phyloP scores from a whole-genome alignment of 2,888 invertebrate genomes.

The Hartigia nigra region DNA sequence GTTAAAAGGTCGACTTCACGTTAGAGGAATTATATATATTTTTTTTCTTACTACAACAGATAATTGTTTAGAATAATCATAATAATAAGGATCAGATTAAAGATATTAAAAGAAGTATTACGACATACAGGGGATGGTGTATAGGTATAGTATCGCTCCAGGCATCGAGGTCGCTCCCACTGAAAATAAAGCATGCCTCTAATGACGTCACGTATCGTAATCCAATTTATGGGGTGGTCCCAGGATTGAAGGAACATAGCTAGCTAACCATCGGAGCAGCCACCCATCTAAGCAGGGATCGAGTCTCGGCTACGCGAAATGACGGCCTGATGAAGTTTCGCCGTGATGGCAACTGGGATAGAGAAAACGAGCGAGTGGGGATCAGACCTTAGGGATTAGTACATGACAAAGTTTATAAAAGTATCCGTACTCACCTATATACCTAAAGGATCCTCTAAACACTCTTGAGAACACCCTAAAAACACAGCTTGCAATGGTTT shows the following conservation, averaged over 20 bases:
- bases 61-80: not conserved
- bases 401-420: slow-evolving; percentile 64
- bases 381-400: slow-evolving; percentile 60
- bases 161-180: slow-evolving; percentile 14
- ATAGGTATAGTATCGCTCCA: slow-evolving; percentile 6
- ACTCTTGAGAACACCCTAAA: not conserved
- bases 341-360: slow-evolving; percentile 44
- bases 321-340: slow-evolving; percentile 64
- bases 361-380: slow-evolving; percentile 9
- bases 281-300: slow-evolving; percentile 40
- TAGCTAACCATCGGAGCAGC: slow-evolving; percentile 13
- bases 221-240: slow-evolving; percentile 60
- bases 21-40: not conserved
- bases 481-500: slow-evolving; percentile 9
- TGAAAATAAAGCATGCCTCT: slow-evolving; percentile 58
- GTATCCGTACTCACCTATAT: slow-evolving; percentile 38
- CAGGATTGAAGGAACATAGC: slow-evolving; percentile 26
- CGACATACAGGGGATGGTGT: not conserved
- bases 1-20: not conserved
- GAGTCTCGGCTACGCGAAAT: slow-evolving; percentile 57
- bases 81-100: not conserved
- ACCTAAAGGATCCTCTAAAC: slow-evolving; percentile 13
- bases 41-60: not conserved
- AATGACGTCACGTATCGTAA: slow-evolving; percentile 66
- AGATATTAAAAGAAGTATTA: not conserved